Conservation (phyloP, 2,888 invertebrate genomes). For the Plebejus melissa region DNA sequence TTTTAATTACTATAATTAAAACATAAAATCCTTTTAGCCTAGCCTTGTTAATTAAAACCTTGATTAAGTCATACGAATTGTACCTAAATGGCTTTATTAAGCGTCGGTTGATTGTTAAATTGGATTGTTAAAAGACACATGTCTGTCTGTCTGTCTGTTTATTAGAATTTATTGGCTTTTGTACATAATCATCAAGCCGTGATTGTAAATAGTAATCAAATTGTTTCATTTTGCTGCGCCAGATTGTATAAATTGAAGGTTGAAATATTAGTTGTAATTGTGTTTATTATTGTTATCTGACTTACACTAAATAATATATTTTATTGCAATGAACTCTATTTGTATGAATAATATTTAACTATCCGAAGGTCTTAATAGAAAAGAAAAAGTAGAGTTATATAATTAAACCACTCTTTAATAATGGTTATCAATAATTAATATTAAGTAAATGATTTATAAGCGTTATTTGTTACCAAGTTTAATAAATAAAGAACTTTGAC, state of each 20-base stretch:
- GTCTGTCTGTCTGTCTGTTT: neutral
- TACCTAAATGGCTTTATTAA: conserved; percentile 13
- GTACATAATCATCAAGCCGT: neutral
- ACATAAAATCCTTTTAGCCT: neutral
- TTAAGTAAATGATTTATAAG: no score
- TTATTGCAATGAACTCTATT: no score
- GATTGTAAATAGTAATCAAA: neutral
- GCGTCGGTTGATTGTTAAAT: neutral
- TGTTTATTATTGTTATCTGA: no score
- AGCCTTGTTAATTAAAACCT: conserved; percentile 6
- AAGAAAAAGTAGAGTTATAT: no score
- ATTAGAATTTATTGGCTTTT: neutral
- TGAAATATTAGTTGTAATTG: no score
- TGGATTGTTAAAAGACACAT: neutral
- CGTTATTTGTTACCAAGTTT: no score
- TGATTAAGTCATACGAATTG: neutral
- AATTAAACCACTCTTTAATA: no score
- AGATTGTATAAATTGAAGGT: neutral
- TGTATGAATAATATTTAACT: no score
- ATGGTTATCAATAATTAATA: no score
- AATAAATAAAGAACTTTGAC: no score
- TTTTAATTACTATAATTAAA: conserved; percentile 7
- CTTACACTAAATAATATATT: no score
- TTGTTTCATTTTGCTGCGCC: neutral
- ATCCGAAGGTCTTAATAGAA: no score